These are phyloP conservation scores for Amphipoea oculea DNA, from an alignment of 2,888 invertebrate genomes.

Conservation along the genomic window DNA sequence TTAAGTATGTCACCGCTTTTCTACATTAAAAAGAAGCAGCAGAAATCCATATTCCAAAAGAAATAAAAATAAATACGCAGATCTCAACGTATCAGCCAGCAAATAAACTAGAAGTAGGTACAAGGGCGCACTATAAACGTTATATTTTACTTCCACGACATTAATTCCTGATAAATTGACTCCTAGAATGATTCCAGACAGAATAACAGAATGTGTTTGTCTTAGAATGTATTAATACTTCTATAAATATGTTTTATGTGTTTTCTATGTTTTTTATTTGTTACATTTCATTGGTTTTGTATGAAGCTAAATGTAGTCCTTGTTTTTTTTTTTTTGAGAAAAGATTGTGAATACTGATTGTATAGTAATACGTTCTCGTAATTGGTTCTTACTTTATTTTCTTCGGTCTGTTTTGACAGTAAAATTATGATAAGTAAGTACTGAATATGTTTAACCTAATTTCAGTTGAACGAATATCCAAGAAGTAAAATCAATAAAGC, in stretches of 20 bases:
- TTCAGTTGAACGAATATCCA: constrained; percentile 1
- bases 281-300: constrained; percentile 14
- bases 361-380: background rate
- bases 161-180: constrained; percentile 83
- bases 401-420: rapidly evolving
- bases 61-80: constrained; percentile 64
- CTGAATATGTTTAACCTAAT: background rate
- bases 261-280: constrained; percentile 46
- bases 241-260: constrained; percentile 42
- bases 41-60: constrained; percentile 32
- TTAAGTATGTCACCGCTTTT: too few species aligned
- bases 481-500: constrained; percentile 6
- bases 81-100: constrained; percentile 78
- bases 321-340: background rate
- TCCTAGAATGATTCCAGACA: constrained; percentile 48
- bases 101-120: constrained; percentile 81
- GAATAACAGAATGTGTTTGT: constrained; percentile 45
- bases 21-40: background rate
- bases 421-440: background rate
- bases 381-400: background rate
- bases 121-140: constrained; percentile 78
- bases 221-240: constrained; percentile 34
- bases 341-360: background rate
- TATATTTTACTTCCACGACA: constrained; percentile 86
- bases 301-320: background rate